These are phyloP conservation scores for Agonopterix heracliana DNA, from an alignment of 2,888 invertebrate species.

Conservation along the genomic window DNA sequence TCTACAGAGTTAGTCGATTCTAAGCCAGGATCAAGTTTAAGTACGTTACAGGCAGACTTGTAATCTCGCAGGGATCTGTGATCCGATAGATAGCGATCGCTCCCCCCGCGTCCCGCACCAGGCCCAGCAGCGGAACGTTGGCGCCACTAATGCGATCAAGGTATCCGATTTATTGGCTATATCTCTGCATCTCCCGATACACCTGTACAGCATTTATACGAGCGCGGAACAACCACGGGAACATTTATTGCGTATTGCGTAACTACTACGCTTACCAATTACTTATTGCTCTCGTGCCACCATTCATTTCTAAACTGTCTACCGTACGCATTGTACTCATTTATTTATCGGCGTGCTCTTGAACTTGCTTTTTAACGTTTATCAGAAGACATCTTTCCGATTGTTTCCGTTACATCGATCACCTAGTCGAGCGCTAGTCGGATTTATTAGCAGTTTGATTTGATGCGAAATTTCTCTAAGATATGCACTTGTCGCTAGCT, in stretches of 20 bases:
- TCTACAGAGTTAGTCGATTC: no score
- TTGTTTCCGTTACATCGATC: conserved; percentile 37
- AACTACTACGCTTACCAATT: conserved; percentile 41
- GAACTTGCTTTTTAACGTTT: conserved; percentile 48
- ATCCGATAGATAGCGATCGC: conserved; percentile 8
- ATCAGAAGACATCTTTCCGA: conserved; percentile 37
- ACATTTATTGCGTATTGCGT: conserved; percentile 44
- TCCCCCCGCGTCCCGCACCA: not conserved
- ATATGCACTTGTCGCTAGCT: conserved; percentile 56
- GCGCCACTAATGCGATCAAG: conserved; percentile 63
- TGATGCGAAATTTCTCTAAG: conserved; percentile 42
- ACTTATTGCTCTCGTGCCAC: conserved; percentile 36
- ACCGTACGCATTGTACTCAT: conserved; percentile 37
- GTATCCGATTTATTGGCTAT: conserved; percentile 59
- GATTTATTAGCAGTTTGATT: conserved; percentile 17
- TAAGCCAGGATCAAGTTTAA: no score
- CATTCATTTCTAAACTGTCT: conserved; percentile 38
- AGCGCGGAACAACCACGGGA: conserved; percentile 36
- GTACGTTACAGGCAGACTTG: no score
- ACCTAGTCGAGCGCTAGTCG: conserved; percentile 17
- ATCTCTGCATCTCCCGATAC: conserved; percentile 51
- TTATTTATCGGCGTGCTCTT: conserved; percentile 50
- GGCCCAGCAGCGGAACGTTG: conserved; percentile 14
- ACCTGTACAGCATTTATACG: conserved; percentile 51
- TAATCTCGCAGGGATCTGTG: conserved; percentile 5